A percentile compares a stretch with the other conserved stretches of the same genome.
Conservation (phyloP, 37 sponge, comb jelly and placozoan species). For the Dysidea cf. avara region DNA sequence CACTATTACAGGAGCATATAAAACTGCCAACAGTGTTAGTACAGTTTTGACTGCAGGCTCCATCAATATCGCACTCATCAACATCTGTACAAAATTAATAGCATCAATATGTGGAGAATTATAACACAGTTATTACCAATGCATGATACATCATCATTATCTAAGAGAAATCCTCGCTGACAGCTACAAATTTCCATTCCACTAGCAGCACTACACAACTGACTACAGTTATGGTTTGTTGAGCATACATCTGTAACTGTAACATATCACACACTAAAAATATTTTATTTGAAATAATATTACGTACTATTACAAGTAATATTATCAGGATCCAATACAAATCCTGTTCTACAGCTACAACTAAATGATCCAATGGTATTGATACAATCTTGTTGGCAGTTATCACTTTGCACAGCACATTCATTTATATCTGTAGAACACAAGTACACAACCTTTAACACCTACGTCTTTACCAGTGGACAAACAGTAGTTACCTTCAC, state of each 20-base stretch:
- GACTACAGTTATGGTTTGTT: too few relatives aligned
- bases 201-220: too few relatives aligned
- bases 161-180: too few relatives aligned
- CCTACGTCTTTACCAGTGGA: too few relatives aligned
- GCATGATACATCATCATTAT: too few relatives aligned
- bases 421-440: conserved; percentile 43
- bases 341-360: conserved; percentile 36
- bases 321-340: conserved; percentile 22
- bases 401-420: conserved; percentile 23
- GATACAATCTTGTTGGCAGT: conserved; percentile 41
- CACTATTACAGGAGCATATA: too few relatives aligned
- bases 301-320: conserved; percentile 39
- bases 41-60: not conserved
- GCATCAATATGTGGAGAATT: not conserved
- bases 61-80: conserved; percentile 2
- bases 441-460: not conserved
- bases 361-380: conserved; percentile 24
- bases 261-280: too few relatives aligned
- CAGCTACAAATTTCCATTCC: too few relatives aligned
- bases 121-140: not conserved
- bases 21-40: conserved; percentile 1
- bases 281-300: too few relatives aligned
- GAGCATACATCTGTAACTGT: too few relatives aligned
- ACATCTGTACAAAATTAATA: not conserved
- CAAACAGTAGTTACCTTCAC: conserved; percentile 41